Base-by-base conservation (phyloP, 1,140 invertebrate species). In the Drosophila navojoa region DNA sequence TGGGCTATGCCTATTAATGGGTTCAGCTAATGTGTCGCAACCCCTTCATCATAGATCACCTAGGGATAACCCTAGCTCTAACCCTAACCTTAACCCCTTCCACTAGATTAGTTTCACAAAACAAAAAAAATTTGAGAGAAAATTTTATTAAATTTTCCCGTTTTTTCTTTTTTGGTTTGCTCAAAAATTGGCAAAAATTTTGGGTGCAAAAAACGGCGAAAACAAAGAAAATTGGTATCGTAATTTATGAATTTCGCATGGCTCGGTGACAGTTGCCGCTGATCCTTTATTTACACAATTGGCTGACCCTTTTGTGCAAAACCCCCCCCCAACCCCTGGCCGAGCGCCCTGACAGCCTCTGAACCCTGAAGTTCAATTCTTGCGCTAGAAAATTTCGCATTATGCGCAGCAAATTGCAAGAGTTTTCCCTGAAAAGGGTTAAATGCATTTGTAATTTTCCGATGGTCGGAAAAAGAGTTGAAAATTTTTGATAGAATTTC, bases 191-290 rank as follows among this genome's bases (percentile, higher is more conserved):
- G 72, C 76, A 87, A 75, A 54, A 69, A 61, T 68, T 77, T 75
- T 84, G 54, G 54, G 52, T 60, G 61, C 35, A 38, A 77, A 79
- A 86, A 81, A 38, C 58, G 15, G 5, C 16, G 42, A 16, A 16
- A 45, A 45, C n/a, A 45, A 45, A 7, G 15, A 62, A 80, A 79
- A 79, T 50, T 38, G 10, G 42, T 6, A 45, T 45, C 58, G 77
- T 82, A 90, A 90, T 90, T 90, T 90, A 90, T 90, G 80, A 90
- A 90, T 91, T 91, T 91, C 75, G 66, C 85, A 81, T 79, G 72
- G 76, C 68, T 71, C 67, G 81, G 77, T 82, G 76, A 87, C 85
- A 90, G 85, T 90, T 87, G 76, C 68, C 40, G 32, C 80, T 81
- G 81, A 90, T 91, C 79, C 84, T 84, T 89, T 90, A 89, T 90